phyloP scores from a whole-genome alignment of 2,797 vertebrate species.

The Melanotaenia trifasciata region DNA sequence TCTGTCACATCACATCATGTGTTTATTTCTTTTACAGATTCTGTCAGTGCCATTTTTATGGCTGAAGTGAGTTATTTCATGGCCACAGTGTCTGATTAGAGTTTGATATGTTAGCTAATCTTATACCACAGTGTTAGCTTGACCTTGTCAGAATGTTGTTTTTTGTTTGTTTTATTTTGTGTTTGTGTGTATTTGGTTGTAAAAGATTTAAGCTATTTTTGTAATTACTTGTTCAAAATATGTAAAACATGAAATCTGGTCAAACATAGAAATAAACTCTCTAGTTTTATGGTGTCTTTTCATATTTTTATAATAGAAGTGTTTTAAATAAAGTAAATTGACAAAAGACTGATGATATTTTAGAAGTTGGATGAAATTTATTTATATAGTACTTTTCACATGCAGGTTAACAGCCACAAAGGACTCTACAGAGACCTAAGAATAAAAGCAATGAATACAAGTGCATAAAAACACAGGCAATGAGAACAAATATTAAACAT shows the following conservation, averaged over 20 bases:
- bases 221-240: conserved; percentile 77
- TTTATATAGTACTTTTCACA: too few species aligned
- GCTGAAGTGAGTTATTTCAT: conserved; percentile 33
- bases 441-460: too few species aligned
- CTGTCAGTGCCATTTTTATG: conserved; percentile 58
- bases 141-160: conserved; percentile 70
- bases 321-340: too few species aligned
- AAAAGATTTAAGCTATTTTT: conserved; percentile 85
- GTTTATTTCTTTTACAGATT: conserved; percentile 78
- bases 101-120: conserved; percentile 59
- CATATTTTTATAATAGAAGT: conserved; percentile 34
- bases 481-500: too few species aligned
- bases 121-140: conserved; percentile 71
- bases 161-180: conserved; percentile 59
- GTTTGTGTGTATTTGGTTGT: conserved; percentile 78
- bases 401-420: too few species aligned
- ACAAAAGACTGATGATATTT: too few species aligned
- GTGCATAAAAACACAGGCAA: too few species aligned
- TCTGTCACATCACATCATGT: conserved; percentile 67
- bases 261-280: conserved; percentile 74
- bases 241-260: conserved; percentile 73
- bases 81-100: conserved; percentile 47
- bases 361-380: too few species aligned
- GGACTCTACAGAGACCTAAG: too few species aligned
- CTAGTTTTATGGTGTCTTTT: conserved; percentile 46